Evolutionary conservation across 2,888 invertebrate genomes (phyloP).

Genomic region (Tolmerus cingulatus): DNA sequence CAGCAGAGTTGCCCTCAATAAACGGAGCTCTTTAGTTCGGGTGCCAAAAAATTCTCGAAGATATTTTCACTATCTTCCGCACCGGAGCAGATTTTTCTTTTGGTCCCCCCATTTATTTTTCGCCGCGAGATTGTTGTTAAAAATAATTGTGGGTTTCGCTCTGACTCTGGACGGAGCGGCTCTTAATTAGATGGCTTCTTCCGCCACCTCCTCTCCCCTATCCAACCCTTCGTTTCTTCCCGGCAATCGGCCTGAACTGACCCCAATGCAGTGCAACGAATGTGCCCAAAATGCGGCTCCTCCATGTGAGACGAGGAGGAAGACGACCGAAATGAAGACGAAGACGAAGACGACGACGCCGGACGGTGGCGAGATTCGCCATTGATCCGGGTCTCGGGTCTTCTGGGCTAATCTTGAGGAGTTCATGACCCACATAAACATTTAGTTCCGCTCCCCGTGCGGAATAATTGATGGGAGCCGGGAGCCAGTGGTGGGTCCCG

Average conservation of each 20-base stretch:
- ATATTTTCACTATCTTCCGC: conserved; percentile 8
- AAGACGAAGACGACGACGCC: background rate
- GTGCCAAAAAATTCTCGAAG: conserved; percentile 23
- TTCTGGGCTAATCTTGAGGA: background rate
- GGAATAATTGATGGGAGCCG: background rate
- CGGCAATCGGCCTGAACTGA: background rate
- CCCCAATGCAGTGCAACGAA: background rate
- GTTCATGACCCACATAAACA: conserved; percentile 2
- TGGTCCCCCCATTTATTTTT: background rate
- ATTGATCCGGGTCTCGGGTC: background rate
- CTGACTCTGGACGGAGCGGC: background rate
- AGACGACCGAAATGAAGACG: background rate
- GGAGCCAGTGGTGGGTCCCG: background rate
- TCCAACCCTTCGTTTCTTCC: too few relatives aligned
- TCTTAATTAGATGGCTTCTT: background rate
- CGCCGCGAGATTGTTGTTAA: background rate
- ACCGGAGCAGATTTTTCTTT: background rate
- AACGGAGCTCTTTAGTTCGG: background rate
- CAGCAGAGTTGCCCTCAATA: conserved; percentile 8
- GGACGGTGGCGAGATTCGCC: background rate
- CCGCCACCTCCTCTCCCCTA: background rate
- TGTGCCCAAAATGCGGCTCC: background rate
- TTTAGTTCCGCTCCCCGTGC: conserved; percentile 2
- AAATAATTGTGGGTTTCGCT: conserved; percentile 9
- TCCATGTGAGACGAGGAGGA: background rate